phyloP scores from a whole-genome alignment of 2,888 invertebrate genomes.

The Drosophila algonquin region DNA sequence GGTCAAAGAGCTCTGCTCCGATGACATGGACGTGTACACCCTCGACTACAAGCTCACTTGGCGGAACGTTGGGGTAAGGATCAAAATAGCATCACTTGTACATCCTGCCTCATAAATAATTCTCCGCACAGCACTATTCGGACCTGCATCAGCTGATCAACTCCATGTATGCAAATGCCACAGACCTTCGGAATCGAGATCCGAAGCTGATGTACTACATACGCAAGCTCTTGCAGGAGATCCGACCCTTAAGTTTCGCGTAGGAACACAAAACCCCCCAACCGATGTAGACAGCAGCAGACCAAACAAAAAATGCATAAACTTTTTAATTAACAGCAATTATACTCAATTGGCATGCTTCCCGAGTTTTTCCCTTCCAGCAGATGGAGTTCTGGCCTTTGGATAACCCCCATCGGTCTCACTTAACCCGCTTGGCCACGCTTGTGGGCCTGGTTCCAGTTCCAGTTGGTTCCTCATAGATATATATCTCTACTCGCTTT shows the following conservation, averaged over 20 bases:
- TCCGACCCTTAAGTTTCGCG: slow-evolving; percentile 77
- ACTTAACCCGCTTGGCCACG: slow-evolving; percentile 10
- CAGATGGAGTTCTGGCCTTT: not conserved
- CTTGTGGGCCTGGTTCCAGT: not conserved
- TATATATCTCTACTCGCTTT: not conserved
- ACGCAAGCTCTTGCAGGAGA: slow-evolving; percentile 66
- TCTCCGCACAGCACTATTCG: slow-evolving; percentile 43
- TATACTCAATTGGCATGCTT: slow-evolving; percentile 54
- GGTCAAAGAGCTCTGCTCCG: slow-evolving; percentile 72
- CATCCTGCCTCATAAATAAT: no score
- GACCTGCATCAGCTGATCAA: slow-evolving; percentile 78
- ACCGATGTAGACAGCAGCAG: not conserved
- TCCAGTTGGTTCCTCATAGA: not conserved
- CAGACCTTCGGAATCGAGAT: slow-evolving; percentile 68
- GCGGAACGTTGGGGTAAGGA: slow-evolving; percentile 78
- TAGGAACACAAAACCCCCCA: not conserved
- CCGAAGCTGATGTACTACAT: slow-evolving; percentile 70
- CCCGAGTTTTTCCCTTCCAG: not conserved
- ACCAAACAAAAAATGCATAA: slow-evolving; percentile 37
- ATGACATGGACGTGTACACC: slow-evolving; percentile 58
- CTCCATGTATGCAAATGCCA: slow-evolving; percentile 69
- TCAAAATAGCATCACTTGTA: not conserved
- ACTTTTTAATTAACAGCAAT: slow-evolving; percentile 61
- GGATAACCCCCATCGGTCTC: slow-evolving; percentile 3
- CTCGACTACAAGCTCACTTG: slow-evolving; percentile 73